Evolutionary conservation across 2,113 vertebrate species (phyloP), one percentile per base, ranked within the genome.

Genomic region (Nipponia nippon): DNA sequence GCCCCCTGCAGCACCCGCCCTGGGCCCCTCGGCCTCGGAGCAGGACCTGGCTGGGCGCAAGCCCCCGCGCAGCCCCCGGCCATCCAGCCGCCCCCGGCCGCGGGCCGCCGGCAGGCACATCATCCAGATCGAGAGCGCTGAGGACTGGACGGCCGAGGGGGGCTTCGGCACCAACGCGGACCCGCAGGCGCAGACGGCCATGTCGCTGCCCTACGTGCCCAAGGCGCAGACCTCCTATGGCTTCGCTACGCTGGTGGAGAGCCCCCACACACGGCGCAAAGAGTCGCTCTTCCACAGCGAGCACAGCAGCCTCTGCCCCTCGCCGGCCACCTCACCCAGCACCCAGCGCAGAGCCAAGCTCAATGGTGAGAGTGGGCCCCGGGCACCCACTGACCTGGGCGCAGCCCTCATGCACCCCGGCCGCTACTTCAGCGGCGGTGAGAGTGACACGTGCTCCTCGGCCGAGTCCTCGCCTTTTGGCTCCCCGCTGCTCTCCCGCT

Each of bases 241-340:
- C 59, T 99, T 99, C 6, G 97, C 99, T n/a, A 99, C 99, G 1
- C 97, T 99, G 71, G 98, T 99, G 91, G 99, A 99, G 94, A 99
- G 99, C 89, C 99, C 99, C 3, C 99, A 99, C 98, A 99, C 99
- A 0, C 98, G 99, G 7, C 99, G 99, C 44, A 99, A 99, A 90
- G 99, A 99, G 90, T 99, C 99, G 0, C 98, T 99, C 18, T 99
- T 99, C 96, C 99, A 99, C 97, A 99, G 99, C 14, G 99, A 99
- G 95, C 98, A 99, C 47, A 98, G 98, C 71, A 99, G 99, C 50
- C 98, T 98, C 63, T 97, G 98, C 65, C 98, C 97, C 46, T 98
- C 98, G 10, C 99, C 98, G 0, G 97, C 98, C 34, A 99, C 99
- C 53, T 99, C 99, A 3, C 99, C 99, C 15, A 98, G 98, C 8